Base-by-base conservation (phyloP, 2,113 vertebrate genomes). In the Elaphurus davidianus region DNA sequence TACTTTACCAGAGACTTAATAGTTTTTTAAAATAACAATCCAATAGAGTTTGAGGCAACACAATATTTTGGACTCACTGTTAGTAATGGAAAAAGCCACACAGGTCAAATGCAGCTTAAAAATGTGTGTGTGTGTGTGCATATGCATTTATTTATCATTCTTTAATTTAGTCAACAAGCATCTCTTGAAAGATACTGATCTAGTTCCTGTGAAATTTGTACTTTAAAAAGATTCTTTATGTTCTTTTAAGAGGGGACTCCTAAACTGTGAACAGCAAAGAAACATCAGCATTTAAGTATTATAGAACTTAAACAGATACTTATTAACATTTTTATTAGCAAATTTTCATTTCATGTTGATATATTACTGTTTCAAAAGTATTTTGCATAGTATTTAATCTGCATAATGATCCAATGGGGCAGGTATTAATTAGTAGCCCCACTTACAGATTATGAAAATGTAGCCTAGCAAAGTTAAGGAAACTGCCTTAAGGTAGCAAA, bases 31-130 rank as follows among this genome's bases (percentile, higher is more conserved):
- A 96, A 95, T 92, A 91, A 25, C 82, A 93, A 59, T 62, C 76
- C 97, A 92, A 91, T n/a, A 97, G 82, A 57, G 76, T 96, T 84
- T 91, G 54, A 94, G 79, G 71, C 55, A 93, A 90, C 7, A 43
- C 2, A 45, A 10, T 89, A 96, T 36, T 97, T 94, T 79, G 62
- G 55, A 67, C 62, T 96, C 60, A 36, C 28, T 64, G 2, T 6
- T n/a, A 96, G 55, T 27, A 62, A 86, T 16, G 55, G 87, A 45
- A 84, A 96, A 92, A 93, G 9, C 21, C n/a, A 92, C 40, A 60
- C 9, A 54, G 47, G 57, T 71, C 71, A 94, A 96, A 67, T 15
- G 11, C 2, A 93, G 78, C 79, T 89, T 57, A 59, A 90, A 92
- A 47, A n/a, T 17, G 23, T 71, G 25, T 74, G 43, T 11, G 2